Evolutionary conservation across 2,888 invertebrate genomes (phyloP), one percentile per base, ranked within the genome.

Genomic region (Nymphalis urticae): DNA sequence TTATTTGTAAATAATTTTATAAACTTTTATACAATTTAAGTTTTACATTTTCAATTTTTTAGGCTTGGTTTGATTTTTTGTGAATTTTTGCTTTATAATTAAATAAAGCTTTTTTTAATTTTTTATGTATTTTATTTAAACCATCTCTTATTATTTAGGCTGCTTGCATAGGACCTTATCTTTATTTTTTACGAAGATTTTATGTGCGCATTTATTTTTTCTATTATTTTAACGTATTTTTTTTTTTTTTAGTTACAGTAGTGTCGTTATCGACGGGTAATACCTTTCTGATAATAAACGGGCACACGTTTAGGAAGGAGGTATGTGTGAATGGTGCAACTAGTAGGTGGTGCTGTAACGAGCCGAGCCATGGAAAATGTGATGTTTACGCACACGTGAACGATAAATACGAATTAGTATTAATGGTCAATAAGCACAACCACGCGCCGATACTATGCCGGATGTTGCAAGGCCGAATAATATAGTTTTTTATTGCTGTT

Each of bases 381-480:
- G 80, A 83, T 50, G 89, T 87, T 0, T 88, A 83, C 70, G 79
- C 87, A 3, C 84, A 86, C 66, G 84, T 88, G 19, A 89, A 88
- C 70, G 84, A 87, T 7, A 85, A 85, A 73, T 88, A 81, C 68
- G 85, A 89, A 77, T 80, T 89, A 6, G 77, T 84, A 3, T 80
- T 79, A n/a, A 82, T 83, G 66, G 81, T 78, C 2, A 85, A 87
- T 62, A 75, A 76, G 21, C 89, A 89, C 73, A 87, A 82, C 2
- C 89, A 89, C 60, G 86, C 89, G 48, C 88, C 89, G 5, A 82
- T 85, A 53, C 73, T 89, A 4, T 88, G 88, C 74, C 78, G 82
- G 19, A 78, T 86, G 53, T 85, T 87, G 64, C 86, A 87, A 75
- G 82, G 88, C 56, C 82, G 80, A 74, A 87, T 89, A 51, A 82